phyloP scores from a whole-genome alignment of 2,797 vertebrate species.

The Pteropus rufus region DNA sequence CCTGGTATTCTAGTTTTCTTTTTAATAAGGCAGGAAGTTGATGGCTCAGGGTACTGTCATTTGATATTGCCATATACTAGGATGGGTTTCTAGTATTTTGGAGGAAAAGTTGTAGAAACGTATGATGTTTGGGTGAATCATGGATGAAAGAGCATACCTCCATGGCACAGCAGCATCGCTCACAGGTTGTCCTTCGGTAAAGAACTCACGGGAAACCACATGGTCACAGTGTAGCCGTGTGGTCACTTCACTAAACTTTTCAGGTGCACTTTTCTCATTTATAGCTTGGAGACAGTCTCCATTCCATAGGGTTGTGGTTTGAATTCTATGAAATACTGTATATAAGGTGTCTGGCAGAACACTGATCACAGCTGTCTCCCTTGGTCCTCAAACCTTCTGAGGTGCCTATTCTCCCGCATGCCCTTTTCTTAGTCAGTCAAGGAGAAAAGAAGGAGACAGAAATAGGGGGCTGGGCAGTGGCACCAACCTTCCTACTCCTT shows the following conservation, averaged over 20 bases:
- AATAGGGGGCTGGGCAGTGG: neutral
- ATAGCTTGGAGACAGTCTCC: neutral
- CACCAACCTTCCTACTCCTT: too few relatives aligned
- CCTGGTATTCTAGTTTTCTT: neutral
- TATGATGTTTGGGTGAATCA: too few relatives aligned
- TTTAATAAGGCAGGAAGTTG: neutral
- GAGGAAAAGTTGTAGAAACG: neutral
- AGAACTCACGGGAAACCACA: neutral
- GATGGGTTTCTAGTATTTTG: neutral
- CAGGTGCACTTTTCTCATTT: neutral
- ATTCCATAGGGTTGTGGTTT: neutral
- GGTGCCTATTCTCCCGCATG: neutral
- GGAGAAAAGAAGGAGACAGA: neutral
- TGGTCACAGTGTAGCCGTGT: rapidly evolving
- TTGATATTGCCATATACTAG: neutral
- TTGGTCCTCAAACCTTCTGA: neutral
- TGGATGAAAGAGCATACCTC: too few relatives aligned
- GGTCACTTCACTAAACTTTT: neutral
- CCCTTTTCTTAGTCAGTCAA: neutral
- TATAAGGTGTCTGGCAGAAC: neutral
- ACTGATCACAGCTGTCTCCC: neutral
- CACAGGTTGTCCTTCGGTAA: neutral
- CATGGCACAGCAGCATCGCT: rapidly evolving
- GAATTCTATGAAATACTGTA: neutral
- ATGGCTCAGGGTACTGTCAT: neutral